phyloP scores from a whole-genome alignment of 1,140 invertebrate genomes.

The Hylyphantes graminicola region DNA sequence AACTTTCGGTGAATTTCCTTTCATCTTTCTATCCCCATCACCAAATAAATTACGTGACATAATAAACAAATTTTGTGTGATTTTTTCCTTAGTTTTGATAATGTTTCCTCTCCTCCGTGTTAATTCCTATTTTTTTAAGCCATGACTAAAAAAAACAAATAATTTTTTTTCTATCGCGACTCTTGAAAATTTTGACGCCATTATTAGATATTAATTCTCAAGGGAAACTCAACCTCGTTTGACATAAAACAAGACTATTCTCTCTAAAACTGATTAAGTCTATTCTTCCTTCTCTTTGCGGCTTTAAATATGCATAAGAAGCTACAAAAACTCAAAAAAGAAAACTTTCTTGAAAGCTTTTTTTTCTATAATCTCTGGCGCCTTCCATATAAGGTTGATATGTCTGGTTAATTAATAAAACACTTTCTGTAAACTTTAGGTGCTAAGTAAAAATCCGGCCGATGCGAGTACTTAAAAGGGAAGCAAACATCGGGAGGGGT shows the following conservation, averaged over 20 bases:
- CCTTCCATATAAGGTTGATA: slow-evolving; percentile 15
- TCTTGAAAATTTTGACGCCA: slow-evolving; percentile 52
- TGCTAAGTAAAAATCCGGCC: slow-evolving; percentile 50
- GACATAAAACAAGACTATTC: slow-evolving; percentile 54
- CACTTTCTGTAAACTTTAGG: slow-evolving; percentile 56
- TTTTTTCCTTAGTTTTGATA: slow-evolving; percentile 34
- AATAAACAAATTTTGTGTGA: slow-evolving; percentile 47
- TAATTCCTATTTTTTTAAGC: not conserved
- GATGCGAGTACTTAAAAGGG: slow-evolving; percentile 29
- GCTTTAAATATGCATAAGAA: slow-evolving; percentile 59
- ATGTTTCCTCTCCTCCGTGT: not conserved
- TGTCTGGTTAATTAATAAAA: slow-evolving; percentile 57
- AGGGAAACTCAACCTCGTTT: slow-evolving; percentile 41
- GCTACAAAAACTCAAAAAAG: slow-evolving; percentile 23
- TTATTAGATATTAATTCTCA: slow-evolving; percentile 52
- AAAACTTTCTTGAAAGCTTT: slow-evolving; percentile 49
- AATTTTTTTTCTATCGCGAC: slow-evolving; percentile 26
- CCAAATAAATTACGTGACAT: slow-evolving; percentile 50
- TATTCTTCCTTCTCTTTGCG: slow-evolving; percentile 44
- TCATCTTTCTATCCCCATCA: slow-evolving; percentile 24
- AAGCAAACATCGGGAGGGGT: slow-evolving; percentile 31
- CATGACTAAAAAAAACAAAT: not conserved
- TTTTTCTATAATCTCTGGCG: slow-evolving; percentile 14
- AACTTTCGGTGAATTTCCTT: slow-evolving; percentile 15
- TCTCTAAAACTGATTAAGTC: slow-evolving; percentile 57